Percentiles rank a stretch among this genome's conserved stretches.
phyloP scores from a whole-genome alignment of 2,888 invertebrate genomes.

The Shargacucullia verbasci region DNA sequence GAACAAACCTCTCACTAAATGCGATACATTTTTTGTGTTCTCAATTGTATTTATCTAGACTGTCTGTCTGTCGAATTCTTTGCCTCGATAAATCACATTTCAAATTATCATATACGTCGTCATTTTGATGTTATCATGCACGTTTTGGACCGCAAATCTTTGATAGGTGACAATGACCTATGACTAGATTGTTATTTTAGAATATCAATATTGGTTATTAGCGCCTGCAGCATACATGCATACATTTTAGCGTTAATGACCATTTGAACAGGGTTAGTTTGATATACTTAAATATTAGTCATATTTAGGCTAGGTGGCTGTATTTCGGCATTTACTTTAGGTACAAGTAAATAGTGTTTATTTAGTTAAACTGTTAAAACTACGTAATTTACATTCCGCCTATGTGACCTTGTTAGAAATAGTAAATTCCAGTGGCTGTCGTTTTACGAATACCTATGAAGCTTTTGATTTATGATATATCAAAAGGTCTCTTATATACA shows the following conservation, averaged over 20 bases:
- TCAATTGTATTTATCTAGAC: conserved; percentile 31
- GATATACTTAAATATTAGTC: conserved; percentile 2
- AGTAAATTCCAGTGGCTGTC: conserved; percentile 23
- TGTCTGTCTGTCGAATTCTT: conserved; percentile 22
- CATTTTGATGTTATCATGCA: conserved; percentile 46
- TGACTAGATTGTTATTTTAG: conserved; percentile 32
- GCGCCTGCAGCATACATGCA: neutral
- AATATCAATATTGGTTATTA: conserved; percentile 26
- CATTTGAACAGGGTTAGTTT: conserved; percentile 1
- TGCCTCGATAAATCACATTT: conserved; percentile 42
- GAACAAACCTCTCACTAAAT: conserved; percentile 32
- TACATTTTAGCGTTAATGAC: neutral
- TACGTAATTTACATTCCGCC: conserved; percentile 48
- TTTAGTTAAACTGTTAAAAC: conserved; percentile 2
- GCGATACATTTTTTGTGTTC: conserved; percentile 34
- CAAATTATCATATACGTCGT: conserved; percentile 39
- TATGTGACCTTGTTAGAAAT: conserved; percentile 40
- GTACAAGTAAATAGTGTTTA: conserved; percentile 19
- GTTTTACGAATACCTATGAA: conserved; percentile 19
- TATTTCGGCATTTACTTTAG: conserved; percentile 3
- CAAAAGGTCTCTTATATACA: neutral
- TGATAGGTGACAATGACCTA: conserved; percentile 51
- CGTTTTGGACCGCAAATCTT: conserved; percentile 35
- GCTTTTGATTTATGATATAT: neutral
- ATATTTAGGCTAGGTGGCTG: conserved; percentile 11